phyloP scores from a whole-genome alignment of 2,113 vertebrate species.

The Acrocephalus kingi region DNA sequence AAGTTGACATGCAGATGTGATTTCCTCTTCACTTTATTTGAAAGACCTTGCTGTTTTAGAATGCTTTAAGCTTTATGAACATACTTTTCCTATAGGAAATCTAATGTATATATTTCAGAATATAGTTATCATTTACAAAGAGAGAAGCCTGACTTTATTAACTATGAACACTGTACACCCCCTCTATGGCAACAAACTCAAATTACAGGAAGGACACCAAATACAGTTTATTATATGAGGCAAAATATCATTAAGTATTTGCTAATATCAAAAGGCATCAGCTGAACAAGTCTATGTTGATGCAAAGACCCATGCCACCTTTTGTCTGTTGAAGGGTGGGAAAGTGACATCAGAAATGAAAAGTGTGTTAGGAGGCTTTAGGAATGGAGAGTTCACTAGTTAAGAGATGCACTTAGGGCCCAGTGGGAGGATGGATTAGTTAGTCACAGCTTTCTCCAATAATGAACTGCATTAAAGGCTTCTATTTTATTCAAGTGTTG shows the following conservation, averaged over 20 bases:
- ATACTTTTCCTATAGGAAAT: neutral
- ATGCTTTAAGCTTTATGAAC: neutral
- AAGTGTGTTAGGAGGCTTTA: neutral
- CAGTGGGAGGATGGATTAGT: neutral
- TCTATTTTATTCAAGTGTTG: neutral
- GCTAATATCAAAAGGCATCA: neutral
- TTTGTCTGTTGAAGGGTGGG: neutral
- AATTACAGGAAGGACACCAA: neutral
- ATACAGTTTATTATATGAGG: neutral
- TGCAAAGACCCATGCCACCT: neutral
- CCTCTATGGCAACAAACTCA: neutral
- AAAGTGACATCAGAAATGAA: conserved; percentile 6
- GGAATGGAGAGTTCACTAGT: neutral
- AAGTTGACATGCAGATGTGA: neutral
- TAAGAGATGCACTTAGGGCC: neutral
- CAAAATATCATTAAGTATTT: neutral
- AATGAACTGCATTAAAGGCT: conserved; percentile 10
- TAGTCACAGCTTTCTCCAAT: neutral
- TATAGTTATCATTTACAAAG: neutral
- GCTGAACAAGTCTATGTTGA: neutral
- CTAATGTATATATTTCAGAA: neutral
- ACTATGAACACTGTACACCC: neutral
- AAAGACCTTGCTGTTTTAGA: neutral
- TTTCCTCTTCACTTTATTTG: neutral
- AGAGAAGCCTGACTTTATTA: neutral